Evolutionary conservation across 2,888 invertebrate genomes (phyloP).

Genomic region (Morpho achilles): DNA sequence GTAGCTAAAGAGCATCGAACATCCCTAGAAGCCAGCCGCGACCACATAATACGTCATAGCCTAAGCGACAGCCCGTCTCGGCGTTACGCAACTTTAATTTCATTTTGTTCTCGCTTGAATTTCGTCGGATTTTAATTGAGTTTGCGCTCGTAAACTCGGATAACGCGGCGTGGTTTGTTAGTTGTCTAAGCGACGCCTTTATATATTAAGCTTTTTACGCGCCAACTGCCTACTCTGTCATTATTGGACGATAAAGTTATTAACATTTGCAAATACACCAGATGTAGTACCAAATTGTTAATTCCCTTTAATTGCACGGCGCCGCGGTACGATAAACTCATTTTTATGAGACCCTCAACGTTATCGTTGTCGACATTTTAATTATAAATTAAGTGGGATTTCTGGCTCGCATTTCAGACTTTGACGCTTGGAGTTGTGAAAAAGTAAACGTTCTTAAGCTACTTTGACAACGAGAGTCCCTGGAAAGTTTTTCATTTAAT

Average conservation of each 20-base stretch:
- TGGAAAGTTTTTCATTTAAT: conserved; percentile 24
- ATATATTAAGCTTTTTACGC: conserved; percentile 37
- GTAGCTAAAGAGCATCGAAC: neutral
- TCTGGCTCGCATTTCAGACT: conserved; percentile 33
- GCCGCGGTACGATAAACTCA: conserved; percentile 57
- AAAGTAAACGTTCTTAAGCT: conserved; percentile 30
- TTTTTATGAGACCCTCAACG: conserved; percentile 59
- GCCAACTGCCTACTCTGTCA: conserved; percentile 32
- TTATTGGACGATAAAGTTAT: conserved; percentile 64
- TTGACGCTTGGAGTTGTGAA: conserved; percentile 31
- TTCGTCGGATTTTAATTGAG: conserved; percentile 69
- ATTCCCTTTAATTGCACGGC: conserved; percentile 66
- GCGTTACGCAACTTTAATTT: conserved; percentile 67
- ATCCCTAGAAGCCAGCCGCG: conserved; percentile 13
- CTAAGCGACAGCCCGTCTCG: conserved; percentile 37
- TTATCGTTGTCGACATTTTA: conserved; percentile 63
- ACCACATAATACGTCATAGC: conserved; percentile 38
- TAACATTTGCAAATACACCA: conserved; percentile 41
- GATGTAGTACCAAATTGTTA: conserved; percentile 69
- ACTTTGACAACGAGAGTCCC: conserved; percentile 27
- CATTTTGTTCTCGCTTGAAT: conserved; percentile 53
- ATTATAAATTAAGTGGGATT: conserved; percentile 60
- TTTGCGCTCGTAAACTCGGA: conserved; percentile 51
- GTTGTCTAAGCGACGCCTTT: conserved; percentile 48
- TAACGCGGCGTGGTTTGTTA: conserved; percentile 55